phyloP scores from a whole-genome alignment of 2,888 invertebrate species.

The Torymus texanus region DNA sequence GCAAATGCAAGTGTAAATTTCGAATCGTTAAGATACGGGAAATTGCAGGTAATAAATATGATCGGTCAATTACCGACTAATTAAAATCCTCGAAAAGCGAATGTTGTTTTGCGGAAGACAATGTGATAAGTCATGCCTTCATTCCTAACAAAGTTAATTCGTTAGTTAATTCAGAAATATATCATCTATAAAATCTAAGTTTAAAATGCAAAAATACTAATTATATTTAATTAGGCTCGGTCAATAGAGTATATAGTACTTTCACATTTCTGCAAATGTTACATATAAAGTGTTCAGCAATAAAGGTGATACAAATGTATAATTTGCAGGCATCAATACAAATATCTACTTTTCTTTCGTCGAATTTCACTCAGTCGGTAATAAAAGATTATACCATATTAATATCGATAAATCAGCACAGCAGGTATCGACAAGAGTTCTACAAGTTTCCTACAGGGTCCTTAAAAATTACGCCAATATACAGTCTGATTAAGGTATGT shows the following conservation, averaged over 20 bases:
- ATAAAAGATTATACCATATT: constrained; percentile 4
- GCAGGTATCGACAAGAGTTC: constrained; percentile 33
- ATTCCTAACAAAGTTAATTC: background rate
- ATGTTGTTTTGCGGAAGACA: too few species aligned
- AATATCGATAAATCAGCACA: constrained; percentile 35
- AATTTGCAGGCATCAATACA: background rate
- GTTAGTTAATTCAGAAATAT: background rate
- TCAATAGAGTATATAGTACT: too few species aligned
- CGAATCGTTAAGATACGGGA: constrained; percentile 7
- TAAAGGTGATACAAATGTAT: background rate
- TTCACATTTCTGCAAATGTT: background rate
- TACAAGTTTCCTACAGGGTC: constrained; percentile 33
- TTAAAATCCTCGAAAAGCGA: constrained; percentile 3
- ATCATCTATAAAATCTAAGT: background rate
- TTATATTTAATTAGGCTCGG: background rate
- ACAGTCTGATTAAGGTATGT: constrained; percentile 48
- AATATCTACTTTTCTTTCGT: background rate
- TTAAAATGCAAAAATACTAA: constrained; percentile 8
- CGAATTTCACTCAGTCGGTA: constrained; percentile 16
- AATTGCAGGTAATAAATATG: background rate
- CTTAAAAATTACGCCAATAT: constrained; percentile 49
- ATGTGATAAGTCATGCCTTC: too few species aligned
- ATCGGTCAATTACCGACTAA: constrained; percentile 6
- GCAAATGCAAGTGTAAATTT: constrained; percentile 43
- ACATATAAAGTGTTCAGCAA: background rate